Conservation (phyloP, 2,113 vertebrate species). For the Corythornis vintsioides region DNA sequence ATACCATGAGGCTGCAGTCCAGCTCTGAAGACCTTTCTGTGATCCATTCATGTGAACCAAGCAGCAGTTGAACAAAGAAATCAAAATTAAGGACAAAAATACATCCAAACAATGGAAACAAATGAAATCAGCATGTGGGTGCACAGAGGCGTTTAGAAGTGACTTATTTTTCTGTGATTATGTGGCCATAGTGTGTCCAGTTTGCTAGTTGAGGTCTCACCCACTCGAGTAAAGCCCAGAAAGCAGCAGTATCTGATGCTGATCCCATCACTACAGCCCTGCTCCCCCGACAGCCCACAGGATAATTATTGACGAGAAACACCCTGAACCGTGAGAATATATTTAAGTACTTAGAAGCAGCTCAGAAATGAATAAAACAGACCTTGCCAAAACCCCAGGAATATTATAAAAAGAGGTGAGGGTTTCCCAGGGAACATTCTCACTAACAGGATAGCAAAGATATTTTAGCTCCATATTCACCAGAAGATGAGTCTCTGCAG, state of each 20-base stretch:
- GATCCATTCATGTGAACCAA: not conserved
- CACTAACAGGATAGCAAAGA: not conserved
- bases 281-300: not conserved
- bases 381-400: not conserved
- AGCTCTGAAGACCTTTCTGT: not conserved
- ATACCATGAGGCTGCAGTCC: rapidly evolving
- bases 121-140: not conserved
- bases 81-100: not conserved
- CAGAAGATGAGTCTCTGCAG: not conserved
- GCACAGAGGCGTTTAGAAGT: not conserved
- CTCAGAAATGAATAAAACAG: not conserved
- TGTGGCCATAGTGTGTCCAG: too few relatives aligned
- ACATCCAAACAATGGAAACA: not conserved
- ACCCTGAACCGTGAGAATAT: not conserved
- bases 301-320: not conserved
- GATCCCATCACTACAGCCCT: not conserved
- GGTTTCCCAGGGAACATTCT: not conserved
- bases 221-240: not conserved
- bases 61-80: not conserved
- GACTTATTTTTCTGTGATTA: too few relatives aligned
- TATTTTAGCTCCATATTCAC: not conserved
- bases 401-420: not conserved
- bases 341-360: not conserved
- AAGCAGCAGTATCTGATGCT: not conserved
- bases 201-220: not conserved